Evolutionary conservation across 2,888 invertebrate species (phyloP), one percentile per base, ranked within the genome.

Genomic region (Andrena camellia): DNA sequence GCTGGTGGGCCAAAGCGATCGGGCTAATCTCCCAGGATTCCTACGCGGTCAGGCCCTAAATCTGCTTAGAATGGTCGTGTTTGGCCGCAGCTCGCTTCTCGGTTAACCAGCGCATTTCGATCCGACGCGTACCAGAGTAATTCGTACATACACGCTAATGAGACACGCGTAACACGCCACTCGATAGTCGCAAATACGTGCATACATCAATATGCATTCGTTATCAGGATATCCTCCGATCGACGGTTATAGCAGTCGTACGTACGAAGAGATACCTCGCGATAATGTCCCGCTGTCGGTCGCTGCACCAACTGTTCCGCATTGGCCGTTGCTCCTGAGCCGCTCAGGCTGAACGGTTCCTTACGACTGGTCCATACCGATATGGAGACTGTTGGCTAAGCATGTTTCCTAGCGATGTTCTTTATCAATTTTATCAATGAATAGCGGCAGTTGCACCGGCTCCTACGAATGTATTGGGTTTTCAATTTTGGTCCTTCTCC

Each of bases 71-170:
- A 63, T 68, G 54, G 33, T 54, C 57, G 31, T 57, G 66, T 62
- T 64, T 60, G 54, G 33, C 75, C 78, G 70, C 68, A 75, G 70
- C 48, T 71, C 66, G 70, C 76, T 57, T 50, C 29, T 62, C 76
- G 78, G 83, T 83, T 78, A 80, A 70, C 85, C 82, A 57, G 50
- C 64, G 78, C 72, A 85, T 83, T 81, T 83, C 86, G 78, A 85
- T 85, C 76, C 71, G 31, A 70, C 87, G 82, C 79, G 87, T 76
- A 74, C 26, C 57, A 29, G 76, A 64, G 82, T 74, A 78, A 84
- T 86, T 86, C 81, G 73, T 78, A 75, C 79, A 69, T 71, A 31
- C 60, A 60, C 70, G 77, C 70, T 82, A 87, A 87, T 85, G 86
- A 87, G 78, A 87, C 85, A 74, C 72, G 60, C 76, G 79, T 71